A percentile compares a stretch with the other conserved stretches of the same genome.
Evolutionary conservation across 2,797 vertebrate species (phyloP).

Genomic region (Picus viridis): DNA sequence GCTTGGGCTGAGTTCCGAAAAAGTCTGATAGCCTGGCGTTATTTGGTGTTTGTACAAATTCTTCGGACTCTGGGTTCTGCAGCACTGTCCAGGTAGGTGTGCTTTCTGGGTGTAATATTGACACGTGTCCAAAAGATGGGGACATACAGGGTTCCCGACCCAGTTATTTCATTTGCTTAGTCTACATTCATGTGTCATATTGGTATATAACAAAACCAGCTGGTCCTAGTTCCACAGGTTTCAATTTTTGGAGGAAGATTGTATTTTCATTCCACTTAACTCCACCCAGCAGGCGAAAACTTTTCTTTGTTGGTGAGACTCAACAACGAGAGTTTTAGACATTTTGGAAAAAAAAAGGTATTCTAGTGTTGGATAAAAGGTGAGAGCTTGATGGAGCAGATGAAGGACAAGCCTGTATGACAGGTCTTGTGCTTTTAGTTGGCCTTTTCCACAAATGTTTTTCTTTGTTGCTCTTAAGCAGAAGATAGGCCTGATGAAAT

Average conservation of each 20-base stretch:
- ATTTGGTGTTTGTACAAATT: accelerated
- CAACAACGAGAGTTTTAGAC: accelerated
- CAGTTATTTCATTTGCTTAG: not conserved
- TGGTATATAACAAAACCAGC: not conserved
- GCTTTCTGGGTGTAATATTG: not conserved
- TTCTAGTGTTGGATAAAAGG: not conserved
- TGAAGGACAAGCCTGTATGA: not conserved
- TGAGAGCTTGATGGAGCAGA: not conserved
- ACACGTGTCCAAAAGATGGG: not conserved
- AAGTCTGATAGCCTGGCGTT: not conserved
- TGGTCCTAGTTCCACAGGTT: not conserved
- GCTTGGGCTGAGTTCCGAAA: not conserved
- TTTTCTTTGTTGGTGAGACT: not conserved
- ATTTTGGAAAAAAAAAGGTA: not conserved
- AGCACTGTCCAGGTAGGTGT: not conserved
- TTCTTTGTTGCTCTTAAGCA: not conserved
- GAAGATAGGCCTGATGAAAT: not conserved
- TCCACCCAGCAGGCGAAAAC: not conserved
- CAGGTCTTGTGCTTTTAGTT: not conserved
- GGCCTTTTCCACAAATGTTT: not conserved
- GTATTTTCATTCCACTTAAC: not conserved
- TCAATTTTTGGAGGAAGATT: not conserved
- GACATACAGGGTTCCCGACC: not conserved
- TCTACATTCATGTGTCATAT: accelerated
- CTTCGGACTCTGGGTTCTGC: not conserved